phyloP scores from a whole-genome alignment of 2,888 invertebrate genomes.

The Eurois occulta region DNA sequence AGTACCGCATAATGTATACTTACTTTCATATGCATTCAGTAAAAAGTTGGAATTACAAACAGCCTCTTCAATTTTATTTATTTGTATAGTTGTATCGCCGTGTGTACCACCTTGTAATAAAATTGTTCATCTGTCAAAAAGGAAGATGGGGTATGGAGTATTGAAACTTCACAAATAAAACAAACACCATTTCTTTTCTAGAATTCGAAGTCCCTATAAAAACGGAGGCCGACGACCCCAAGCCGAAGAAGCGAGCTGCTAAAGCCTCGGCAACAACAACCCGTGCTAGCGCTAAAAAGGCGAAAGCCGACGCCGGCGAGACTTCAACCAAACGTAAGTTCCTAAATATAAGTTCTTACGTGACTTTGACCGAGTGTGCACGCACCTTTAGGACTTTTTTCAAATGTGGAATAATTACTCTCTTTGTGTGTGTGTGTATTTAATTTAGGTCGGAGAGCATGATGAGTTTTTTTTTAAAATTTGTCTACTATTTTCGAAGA shows the following conservation, averaged over 20 bases:
- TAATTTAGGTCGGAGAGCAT: conserved; percentile 2
- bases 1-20: too few relatives aligned
- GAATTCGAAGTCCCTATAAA: conserved; percentile 84
- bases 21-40: too few relatives aligned
- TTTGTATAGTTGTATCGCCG: too few relatives aligned
- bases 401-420: background rate
- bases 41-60: too few relatives aligned
- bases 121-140: background rate
- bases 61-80: too few relatives aligned
- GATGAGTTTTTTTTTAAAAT: background rate
- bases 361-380: conserved; percentile 74
- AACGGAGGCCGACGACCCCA: conserved; percentile 77
- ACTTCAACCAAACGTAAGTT: conserved; percentile 85
- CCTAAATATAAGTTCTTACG: conserved; percentile 67
- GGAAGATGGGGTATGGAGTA: background rate
- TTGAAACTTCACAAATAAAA: conserved; percentile 9
- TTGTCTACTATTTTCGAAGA: background rate
- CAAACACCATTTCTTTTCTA: conserved; percentile 59
- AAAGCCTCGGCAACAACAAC: conserved; percentile 76
- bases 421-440: background rate
- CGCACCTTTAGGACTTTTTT: conserved; percentile 47
- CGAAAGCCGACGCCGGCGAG: conserved; percentile 76
- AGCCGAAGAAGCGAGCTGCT: conserved; percentile 78
- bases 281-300: conserved; percentile 76
- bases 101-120: too few relatives aligned